A percentile compares a stretch with the other conserved stretches of the same genome.
These are phyloP conservation scores for Aphelenchoides besseyi DNA, from an alignment of 1,140 invertebrate genomes.

Conservation along the genomic window DNA sequence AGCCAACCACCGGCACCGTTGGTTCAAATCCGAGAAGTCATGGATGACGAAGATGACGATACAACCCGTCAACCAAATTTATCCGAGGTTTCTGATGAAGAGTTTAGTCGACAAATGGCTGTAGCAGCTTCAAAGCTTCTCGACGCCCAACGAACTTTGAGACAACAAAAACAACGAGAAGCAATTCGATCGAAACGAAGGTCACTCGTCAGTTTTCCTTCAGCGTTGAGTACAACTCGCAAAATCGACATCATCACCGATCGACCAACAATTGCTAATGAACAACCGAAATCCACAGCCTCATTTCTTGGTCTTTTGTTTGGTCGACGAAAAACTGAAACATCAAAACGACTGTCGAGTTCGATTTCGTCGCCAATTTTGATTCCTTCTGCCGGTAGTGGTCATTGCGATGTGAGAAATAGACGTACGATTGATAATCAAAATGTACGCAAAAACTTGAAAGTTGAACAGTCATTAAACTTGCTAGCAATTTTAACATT, in stretches of 20 bases:
- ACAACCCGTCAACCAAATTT: not conserved
- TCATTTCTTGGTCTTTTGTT: conserved; percentile 21
- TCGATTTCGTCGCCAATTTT: conserved; percentile 16
- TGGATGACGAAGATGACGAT: not conserved
- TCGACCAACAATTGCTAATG: not conserved
- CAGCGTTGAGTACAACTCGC: not conserved
- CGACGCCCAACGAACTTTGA: conserved; percentile 3
- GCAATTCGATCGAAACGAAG: not conserved
- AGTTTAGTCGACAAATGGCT: conserved; percentile 12
- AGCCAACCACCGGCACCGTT: not conserved
- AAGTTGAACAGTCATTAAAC: no score
- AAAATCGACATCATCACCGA: not conserved
- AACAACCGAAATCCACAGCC: conserved; percentile 3
- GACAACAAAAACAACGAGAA: conserved; percentile 11
- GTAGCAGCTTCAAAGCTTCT: not conserved
- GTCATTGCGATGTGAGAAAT: not conserved
- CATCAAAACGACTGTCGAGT: not conserved
- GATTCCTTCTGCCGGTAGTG: conserved; percentile 12
- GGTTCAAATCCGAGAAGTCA: conserved; percentile 13
- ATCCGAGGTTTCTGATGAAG: not conserved
- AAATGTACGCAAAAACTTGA: conserved; percentile 1
- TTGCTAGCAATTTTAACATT: not conserved
- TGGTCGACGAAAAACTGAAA: not conserved
- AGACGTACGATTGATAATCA: not conserved
- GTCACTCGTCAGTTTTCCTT: conserved; percentile 17